Evolutionary conservation across 2,113 vertebrate genomes (phyloP).

Genomic region (Balaenoptera acutorostrata): DNA sequence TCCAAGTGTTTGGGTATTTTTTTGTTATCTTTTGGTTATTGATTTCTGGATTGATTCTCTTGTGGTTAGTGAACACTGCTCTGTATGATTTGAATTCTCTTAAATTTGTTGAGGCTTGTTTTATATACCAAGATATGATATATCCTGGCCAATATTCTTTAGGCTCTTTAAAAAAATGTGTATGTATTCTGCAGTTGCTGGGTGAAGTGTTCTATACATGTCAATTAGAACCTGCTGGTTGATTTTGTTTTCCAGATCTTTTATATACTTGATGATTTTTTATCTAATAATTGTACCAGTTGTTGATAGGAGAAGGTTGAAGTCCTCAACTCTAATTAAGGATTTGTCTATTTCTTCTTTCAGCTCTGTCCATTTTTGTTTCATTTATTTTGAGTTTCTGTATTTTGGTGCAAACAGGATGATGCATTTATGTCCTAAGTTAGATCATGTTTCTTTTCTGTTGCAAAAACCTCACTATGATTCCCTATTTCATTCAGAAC

Average conservation of each 20-base stretch:
- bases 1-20: not conserved
- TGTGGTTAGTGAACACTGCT: not conserved
- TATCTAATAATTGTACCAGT: not conserved
- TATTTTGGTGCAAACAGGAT: not conserved
- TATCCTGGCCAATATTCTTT: not conserved
- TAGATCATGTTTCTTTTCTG: not conserved
- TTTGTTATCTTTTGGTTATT: not conserved
- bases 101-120: not conserved
- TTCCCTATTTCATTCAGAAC: not conserved
- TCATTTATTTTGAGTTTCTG: not conserved
- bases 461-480: not conserved
- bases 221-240: not conserved
- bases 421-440: not conserved
- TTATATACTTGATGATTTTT: not conserved
- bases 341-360: not conserved
- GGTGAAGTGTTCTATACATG: not conserved
- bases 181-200: not conserved
- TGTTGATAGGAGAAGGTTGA: not conserved
- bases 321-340: not conserved
- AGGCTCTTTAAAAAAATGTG: not conserved
- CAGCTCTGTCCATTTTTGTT: not conserved
- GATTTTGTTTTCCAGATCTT: not conserved
- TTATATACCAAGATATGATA: not conserved
- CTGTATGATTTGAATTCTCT: not conserved
- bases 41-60: not conserved